phyloP scores from a whole-genome alignment of 2,113 vertebrate species.

The Eleginops maclovinus region DNA sequence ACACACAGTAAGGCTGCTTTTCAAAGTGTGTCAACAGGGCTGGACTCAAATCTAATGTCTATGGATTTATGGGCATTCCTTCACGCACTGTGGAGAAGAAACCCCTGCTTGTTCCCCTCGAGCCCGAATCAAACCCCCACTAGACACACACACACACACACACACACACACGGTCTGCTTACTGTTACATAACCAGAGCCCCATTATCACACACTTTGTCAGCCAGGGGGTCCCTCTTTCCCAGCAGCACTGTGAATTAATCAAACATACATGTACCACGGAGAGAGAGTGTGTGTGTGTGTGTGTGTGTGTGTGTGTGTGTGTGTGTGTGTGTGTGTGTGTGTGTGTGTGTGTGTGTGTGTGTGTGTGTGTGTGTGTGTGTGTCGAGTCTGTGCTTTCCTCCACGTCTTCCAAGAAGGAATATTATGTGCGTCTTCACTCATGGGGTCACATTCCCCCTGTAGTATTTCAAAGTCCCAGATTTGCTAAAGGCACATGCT shows the following conservation, averaged over 20 bases:
- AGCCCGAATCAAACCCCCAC: constrained; percentile 16
- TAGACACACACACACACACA: constrained; percentile 27
- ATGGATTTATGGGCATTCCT: constrained; percentile 72
- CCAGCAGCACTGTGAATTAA: constrained; percentile 35
- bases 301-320: constrained; percentile 6
- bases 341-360: background rate
- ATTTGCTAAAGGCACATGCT: constrained; percentile 53
- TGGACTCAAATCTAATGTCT: constrained; percentile 41
- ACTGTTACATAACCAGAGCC: constrained; percentile 67
- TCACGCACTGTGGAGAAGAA: constrained; percentile 60
- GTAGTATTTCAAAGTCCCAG: constrained; percentile 37
- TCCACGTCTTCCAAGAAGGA: background rate
- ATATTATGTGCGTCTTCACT: background rate
- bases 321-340: background rate
- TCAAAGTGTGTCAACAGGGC: constrained; percentile 49
- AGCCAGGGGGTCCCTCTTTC: constrained; percentile 55
- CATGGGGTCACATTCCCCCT: constrained; percentile 8
- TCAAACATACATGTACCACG: background rate
- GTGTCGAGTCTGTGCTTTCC: background rate
- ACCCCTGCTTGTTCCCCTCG: constrained; percentile 49
- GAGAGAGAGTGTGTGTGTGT: background rate
- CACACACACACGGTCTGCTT: constrained; percentile 2
- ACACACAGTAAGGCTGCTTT: constrained; percentile 12
- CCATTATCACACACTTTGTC: constrained; percentile 65
- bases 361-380: background rate